Percentiles rank a stretch among this genome's conserved stretches.
phyloP scores from a whole-genome alignment of 2,797 vertebrate genomes.

The Lutra lutra region DNA sequence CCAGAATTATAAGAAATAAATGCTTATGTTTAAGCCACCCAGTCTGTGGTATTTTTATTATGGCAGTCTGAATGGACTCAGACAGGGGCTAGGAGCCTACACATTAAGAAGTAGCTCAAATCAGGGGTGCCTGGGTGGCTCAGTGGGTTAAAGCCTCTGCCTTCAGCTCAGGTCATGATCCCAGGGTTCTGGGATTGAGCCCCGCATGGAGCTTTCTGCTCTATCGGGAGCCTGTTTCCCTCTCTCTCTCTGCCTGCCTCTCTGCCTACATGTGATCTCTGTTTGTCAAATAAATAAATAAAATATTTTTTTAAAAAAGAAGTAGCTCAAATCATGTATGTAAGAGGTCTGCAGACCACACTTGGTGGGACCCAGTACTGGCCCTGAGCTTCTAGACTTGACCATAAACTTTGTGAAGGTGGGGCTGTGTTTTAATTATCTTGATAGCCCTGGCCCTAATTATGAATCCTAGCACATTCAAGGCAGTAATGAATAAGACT shows the following conservation, averaged over 20 bases:
- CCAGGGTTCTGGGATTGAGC: too few relatives aligned
- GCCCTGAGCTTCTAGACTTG: neutral
- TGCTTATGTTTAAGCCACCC: neutral
- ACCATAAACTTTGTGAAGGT: neutral
- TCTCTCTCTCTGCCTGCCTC: too few relatives aligned
- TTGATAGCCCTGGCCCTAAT: neutral
- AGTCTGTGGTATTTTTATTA: neutral
- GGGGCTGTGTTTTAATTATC: neutral
- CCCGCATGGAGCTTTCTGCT: too few relatives aligned
- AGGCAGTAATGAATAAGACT: neutral
- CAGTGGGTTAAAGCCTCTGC: too few relatives aligned
- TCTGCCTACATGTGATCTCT: too few relatives aligned
- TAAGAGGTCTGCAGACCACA: too few relatives aligned
- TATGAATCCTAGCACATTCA: neutral
- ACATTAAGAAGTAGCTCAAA: neutral
- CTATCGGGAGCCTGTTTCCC: too few relatives aligned
- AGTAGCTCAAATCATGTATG: neutral
- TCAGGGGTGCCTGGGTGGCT: too few relatives aligned
- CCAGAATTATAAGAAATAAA: neutral
- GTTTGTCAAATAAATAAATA: too few relatives aligned
- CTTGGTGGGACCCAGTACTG: neutral
- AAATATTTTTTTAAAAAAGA: neutral
- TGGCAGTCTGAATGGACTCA: neutral
- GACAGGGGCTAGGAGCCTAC: rapidly evolving
- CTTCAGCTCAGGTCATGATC: too few relatives aligned